phyloP scores from a whole-genome alignment of 2,888 invertebrate species.

The Pyralis farinalis region DNA sequence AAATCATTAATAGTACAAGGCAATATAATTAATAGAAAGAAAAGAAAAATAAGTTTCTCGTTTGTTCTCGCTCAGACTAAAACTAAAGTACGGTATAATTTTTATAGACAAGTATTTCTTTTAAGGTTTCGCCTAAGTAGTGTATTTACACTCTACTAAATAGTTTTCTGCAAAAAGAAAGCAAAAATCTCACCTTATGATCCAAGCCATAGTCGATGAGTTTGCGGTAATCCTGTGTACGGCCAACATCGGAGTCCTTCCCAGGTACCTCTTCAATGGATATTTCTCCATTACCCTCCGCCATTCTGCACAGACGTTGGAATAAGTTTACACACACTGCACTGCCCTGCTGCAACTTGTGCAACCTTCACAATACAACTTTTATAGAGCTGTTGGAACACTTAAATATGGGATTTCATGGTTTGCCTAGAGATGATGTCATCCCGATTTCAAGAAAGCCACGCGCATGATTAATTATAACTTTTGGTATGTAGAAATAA shows the following conservation, averaged over 20 bases:
- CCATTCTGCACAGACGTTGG: conserved; percentile 85
- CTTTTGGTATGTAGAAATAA: conserved; percentile 22
- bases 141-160: no score
- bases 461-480: conserved; percentile 55
- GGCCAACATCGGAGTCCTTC: conserved; percentile 84
- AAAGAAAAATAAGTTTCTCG: no score
- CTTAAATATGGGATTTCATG: conserved; percentile 40
- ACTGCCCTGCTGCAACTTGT: conserved; percentile 43
- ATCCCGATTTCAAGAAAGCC: conserved; percentile 66
- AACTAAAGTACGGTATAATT: no score
- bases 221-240: conserved; percentile 96
- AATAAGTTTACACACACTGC: conserved; percentile 59
- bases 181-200: conserved; percentile 86
- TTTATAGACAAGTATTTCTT: no score
- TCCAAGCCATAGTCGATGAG: conserved; percentile 97
- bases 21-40: no score
- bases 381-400: conserved; percentile 28
- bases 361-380: conserved; percentile 24
- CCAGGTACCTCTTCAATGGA: conserved; percentile 87
- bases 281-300: conserved; percentile 93
- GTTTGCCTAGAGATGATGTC: conserved; percentile 68
- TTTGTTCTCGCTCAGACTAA: no score
- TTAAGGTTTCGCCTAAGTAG: no score
- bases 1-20: no score
- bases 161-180: no score